Evolutionary conservation across 2,113 vertebrate genomes (phyloP).

Genomic region (Pycnonotus jocosus): DNA sequence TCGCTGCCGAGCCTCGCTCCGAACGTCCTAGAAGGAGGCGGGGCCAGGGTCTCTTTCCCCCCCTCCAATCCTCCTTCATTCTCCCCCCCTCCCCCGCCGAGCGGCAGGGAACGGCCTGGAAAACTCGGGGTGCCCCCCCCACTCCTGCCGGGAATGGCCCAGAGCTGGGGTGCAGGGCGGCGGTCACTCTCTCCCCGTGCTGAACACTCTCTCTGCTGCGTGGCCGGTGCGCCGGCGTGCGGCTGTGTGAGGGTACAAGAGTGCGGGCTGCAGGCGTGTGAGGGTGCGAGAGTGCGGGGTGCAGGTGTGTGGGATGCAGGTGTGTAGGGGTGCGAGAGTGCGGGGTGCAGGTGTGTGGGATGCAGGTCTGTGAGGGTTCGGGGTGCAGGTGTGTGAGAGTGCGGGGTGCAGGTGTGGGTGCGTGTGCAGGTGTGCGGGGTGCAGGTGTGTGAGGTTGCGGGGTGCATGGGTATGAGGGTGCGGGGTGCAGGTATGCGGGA

Average conservation of each 20-base stretch:
- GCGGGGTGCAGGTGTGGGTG: background rate
- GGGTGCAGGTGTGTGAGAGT: too few relatives aligned
- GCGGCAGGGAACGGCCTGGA: background rate
- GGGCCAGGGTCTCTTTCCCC: accelerated
- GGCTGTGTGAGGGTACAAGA: background rate
- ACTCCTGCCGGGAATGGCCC: accelerated
- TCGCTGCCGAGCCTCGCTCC: background rate
- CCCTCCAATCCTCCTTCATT: too few relatives aligned
- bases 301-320: background rate
- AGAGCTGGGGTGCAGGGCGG: accelerated
- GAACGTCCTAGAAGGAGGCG: background rate
- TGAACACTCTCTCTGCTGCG: accelerated
- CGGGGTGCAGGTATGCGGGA: background rate
- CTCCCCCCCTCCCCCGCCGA: accelerated
- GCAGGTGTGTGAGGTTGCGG: too few relatives aligned
- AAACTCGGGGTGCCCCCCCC: accelerated
- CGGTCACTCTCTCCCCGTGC: accelerated
- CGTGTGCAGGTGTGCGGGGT: too few relatives aligned
- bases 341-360: too few relatives aligned
- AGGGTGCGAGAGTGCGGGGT: background rate
- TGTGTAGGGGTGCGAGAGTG: background rate
- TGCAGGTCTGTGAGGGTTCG: too few relatives aligned
- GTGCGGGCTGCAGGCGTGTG: background rate
- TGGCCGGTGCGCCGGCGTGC: background rate
- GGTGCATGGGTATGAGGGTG: too few relatives aligned